Percentiles rank a stretch among this genome's conserved stretches.
Conservation (phyloP, 1,140 invertebrate species). For the Hydropsyche tenuis region DNA sequence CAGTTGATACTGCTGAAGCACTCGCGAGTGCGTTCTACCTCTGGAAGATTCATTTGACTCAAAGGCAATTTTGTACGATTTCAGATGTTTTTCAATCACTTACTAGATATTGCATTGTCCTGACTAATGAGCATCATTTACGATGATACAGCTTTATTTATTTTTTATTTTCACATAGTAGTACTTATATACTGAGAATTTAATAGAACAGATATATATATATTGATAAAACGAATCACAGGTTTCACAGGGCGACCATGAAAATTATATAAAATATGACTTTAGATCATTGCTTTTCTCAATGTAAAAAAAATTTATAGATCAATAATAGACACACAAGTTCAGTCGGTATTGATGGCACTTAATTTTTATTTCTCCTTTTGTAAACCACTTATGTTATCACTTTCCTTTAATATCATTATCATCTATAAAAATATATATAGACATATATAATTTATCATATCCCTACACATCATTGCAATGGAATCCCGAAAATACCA, state of each 20-base stretch:
- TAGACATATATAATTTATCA: conserved; percentile 40
- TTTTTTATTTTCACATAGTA: conserved; percentile 3
- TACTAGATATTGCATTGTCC: conserved; percentile 39
- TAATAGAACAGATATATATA: conserved; percentile 2
- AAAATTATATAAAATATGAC: conserved; percentile 32
- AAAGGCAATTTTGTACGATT: conserved; percentile 50
- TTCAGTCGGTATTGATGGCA: conserved; percentile 49
- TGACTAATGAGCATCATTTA: conserved; percentile 29
- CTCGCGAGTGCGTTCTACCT: conserved; percentile 41
- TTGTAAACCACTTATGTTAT: conserved; percentile 46
- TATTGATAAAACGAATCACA: conserved; percentile 39
- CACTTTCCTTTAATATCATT: conserved; percentile 47
- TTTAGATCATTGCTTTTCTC: conserved; percentile 37
- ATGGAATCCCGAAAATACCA: conserved; percentile 46
- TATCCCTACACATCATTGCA: conserved; percentile 42
- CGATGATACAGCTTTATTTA: conserved; percentile 6
- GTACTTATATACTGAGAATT: conserved; percentile 12
- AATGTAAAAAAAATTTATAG: conserved; percentile 38
- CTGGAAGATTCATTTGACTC: conserved; percentile 48
- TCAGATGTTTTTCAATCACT: conserved; percentile 40
- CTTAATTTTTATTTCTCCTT: conserved; percentile 46
- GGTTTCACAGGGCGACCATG: conserved; percentile 29
- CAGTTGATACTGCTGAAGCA: conserved; percentile 25
- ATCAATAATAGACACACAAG: conserved; percentile 47
- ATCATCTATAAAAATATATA: conserved; percentile 32